A percentile compares a stretch with the other conserved stretches of the same genome.
These are phyloP conservation scores for Cyprinella venusta DNA, from an alignment of 2,797 vertebrate genomes.

Conservation along the genomic window DNA sequence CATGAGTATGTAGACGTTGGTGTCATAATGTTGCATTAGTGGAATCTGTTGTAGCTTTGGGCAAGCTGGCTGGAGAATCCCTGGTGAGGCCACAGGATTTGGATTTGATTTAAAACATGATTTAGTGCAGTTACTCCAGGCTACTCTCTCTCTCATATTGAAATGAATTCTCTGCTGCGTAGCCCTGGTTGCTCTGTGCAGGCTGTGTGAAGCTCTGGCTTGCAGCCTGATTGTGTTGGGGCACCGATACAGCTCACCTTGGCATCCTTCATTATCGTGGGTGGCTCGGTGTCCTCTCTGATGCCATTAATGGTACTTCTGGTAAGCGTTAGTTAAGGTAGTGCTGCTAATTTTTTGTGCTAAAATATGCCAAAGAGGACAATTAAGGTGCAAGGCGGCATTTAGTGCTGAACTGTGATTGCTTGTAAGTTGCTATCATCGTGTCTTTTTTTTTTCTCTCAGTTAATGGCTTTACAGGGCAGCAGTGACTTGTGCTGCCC, in stretches of 20 bases:
- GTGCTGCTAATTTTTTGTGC: constrained; percentile 33
- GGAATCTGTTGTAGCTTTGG: constrained; percentile 58
- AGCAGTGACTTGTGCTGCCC: constrained; percentile 17
- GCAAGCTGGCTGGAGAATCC: constrained; percentile 61
- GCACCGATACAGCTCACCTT: constrained; percentile 31
- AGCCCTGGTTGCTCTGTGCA: background rate
- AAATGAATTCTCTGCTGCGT: constrained; percentile 19
- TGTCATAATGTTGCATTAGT: constrained; percentile 55
- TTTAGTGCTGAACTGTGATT: constrained; percentile 43
- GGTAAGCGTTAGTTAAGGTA: constrained; percentile 42
- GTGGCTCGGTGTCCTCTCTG: constrained; percentile 14
- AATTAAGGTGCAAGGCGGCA: constrained; percentile 40
- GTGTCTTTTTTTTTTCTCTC: background rate
- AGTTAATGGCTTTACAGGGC: constrained; percentile 42
- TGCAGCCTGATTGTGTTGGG: constrained; percentile 15
- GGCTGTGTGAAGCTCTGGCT: constrained; percentile 18
- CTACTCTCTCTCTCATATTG: constrained; percentile 3
- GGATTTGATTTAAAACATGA: constrained; percentile 44
- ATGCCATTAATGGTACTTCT: constrained; percentile 4
- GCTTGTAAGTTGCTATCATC: constrained; percentile 45
- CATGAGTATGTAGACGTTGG: constrained; percentile 18
- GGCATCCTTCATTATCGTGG: constrained; percentile 39
- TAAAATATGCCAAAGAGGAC: constrained; percentile 40
- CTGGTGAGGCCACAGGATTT: constrained; percentile 49
- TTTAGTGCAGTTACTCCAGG: constrained; percentile 20